These are phyloP conservation scores for Andrena dorsata DNA, from an alignment of 2,888 invertebrate species.

Conservation along the genomic window DNA sequence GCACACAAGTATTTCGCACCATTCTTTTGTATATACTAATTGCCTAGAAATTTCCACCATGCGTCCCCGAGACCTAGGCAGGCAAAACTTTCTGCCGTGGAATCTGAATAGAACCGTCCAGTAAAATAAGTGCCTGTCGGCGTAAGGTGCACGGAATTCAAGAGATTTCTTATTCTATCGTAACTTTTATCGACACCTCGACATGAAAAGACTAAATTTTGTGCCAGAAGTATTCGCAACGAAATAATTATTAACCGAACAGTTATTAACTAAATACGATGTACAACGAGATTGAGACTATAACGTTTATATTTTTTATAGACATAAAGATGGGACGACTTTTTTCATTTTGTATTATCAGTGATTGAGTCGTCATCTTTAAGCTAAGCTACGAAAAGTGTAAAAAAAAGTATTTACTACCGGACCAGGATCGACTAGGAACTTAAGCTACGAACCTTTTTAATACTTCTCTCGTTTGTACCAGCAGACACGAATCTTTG, in stretches of 20 bases:
- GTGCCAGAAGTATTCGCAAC: slow-evolving; percentile 21
- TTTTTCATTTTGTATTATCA: slow-evolving; percentile 28
- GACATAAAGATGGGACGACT: not conserved
- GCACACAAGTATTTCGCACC: slow-evolving; percentile 26
- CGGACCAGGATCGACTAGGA: not conserved
- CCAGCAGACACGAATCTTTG: not conserved
- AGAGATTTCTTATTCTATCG: slow-evolving; percentile 27
- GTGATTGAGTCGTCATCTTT: not conserved
- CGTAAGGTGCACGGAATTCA: slow-evolving; percentile 13
- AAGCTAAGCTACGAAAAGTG: not conserved
- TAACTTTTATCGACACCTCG: not conserved
- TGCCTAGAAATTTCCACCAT: slow-evolving; percentile 31
- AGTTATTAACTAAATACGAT: not conserved
- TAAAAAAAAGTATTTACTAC: slow-evolving; percentile 20
- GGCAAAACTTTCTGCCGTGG: slow-evolving; percentile 25
- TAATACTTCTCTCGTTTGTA: not conserved
- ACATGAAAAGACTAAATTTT: slow-evolving; percentile 29
- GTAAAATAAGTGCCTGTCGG: slow-evolving; percentile 50
- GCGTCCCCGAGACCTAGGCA: slow-evolving; percentile 52
- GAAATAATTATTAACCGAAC: slow-evolving; percentile 1
- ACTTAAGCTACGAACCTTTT: not conserved
- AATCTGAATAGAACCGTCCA: slow-evolving; percentile 65
- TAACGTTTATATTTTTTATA: not conserved
- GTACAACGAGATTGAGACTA: not conserved
- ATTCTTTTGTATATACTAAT: slow-evolving; percentile 41